These are phyloP conservation scores for Ooceraea biroi DNA, from an alignment of 1,140 invertebrate genomes.

Conservation along the genomic window DNA sequence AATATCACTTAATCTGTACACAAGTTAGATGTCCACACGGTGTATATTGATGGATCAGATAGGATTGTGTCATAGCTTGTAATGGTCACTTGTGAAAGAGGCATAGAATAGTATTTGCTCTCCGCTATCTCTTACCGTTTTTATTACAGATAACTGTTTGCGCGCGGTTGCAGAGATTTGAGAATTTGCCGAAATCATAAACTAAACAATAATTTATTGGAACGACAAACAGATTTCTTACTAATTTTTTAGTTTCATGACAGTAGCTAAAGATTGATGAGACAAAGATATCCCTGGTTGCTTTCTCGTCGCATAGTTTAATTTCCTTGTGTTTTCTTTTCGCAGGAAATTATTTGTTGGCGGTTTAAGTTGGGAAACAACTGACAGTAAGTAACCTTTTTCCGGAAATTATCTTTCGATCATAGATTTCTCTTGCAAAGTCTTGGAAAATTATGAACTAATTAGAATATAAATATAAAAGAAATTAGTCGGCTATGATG, in stretches of 20 bases:
- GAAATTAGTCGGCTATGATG: constrained; percentile 74
- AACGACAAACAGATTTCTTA: constrained; percentile 47
- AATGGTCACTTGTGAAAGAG: constrained; percentile 66
- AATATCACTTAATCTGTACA: constrained; percentile 9
- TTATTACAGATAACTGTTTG: constrained; percentile 75
- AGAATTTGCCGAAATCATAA: constrained; percentile 70
- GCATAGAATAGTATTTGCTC: constrained; percentile 38
- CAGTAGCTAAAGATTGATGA: constrained; percentile 53
- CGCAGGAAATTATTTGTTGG: constrained; percentile 99
- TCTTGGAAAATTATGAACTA: background rate
- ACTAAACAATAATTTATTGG: constrained; percentile 55
- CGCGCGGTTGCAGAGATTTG: constrained; percentile 73
- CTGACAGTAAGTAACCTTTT: constrained; percentile 94
- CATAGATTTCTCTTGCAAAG: background rate
- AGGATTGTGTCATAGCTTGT: constrained; percentile 51
- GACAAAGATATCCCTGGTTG: constrained; percentile 55
- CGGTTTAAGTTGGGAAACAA: constrained; percentile 98
- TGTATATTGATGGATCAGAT: constrained; percentile 50
- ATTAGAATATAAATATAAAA: constrained; percentile 32
- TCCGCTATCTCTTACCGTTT: constrained; percentile 61
- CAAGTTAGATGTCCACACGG: constrained; percentile 60
- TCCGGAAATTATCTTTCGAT: constrained; percentile 29
- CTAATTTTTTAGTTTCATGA: constrained; percentile 39
- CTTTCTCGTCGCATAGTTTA: constrained; percentile 61
- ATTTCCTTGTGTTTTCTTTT: constrained; percentile 85